Conservation (phyloP, 2,797 vertebrate species). For the Periophthalmus magnuspinnatus region DNA sequence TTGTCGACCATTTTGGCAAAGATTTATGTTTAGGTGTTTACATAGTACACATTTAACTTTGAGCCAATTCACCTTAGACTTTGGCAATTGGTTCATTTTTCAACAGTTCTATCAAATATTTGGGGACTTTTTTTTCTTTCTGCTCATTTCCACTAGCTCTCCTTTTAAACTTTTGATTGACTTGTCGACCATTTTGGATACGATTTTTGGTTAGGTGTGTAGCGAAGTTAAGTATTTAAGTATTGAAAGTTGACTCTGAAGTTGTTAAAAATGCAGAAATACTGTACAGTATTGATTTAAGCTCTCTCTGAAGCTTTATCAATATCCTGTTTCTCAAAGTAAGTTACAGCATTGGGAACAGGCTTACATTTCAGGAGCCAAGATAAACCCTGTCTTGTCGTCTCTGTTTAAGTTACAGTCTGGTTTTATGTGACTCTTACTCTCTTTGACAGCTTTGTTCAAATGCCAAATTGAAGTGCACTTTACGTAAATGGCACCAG, state of each 20-base stretch:
- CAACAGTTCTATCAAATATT: no score
- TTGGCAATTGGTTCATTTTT: no score
- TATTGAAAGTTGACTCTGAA: background rate
- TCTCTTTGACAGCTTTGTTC: slow-evolving; percentile 15
- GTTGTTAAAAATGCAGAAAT: background rate
- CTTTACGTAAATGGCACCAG: background rate
- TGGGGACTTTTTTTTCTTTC: no score
- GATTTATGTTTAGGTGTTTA: no score
- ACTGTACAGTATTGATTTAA: background rate
- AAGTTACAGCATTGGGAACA: background rate
- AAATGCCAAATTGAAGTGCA: slow-evolving; percentile 35
- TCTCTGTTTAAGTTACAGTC: background rate
- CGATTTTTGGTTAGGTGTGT: no score
- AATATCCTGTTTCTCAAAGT: background rate
- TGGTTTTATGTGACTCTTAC: slow-evolving; percentile 30
- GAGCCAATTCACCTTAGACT: no score
- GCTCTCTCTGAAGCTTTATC: background rate
- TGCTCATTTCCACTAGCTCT: no score
- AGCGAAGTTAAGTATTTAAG: no score
- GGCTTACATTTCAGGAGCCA: background rate
- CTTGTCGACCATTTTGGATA: no score
- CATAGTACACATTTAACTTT: no score
- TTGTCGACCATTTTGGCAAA: no score
- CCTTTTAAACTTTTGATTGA: no score
- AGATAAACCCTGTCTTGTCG: background rate